These are phyloP conservation scores for Aptenodytes patagonicus DNA, from an alignment of 2,113 vertebrate genomes.

Conservation along the genomic window DNA sequence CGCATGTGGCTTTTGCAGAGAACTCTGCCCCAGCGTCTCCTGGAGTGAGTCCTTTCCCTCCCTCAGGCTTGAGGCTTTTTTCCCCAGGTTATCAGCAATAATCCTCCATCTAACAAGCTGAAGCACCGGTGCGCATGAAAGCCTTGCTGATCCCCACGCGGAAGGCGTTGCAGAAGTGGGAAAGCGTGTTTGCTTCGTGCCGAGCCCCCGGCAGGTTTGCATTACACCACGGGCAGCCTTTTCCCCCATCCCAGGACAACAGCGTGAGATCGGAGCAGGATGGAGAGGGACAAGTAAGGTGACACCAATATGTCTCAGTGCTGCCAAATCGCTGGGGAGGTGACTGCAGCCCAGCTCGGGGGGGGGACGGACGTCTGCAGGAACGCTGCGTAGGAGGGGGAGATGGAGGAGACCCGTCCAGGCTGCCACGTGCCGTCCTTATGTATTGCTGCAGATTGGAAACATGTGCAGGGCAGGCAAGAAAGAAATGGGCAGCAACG, in stretches of 20 bases:
- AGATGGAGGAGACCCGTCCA: neutral
- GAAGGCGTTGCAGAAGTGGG: neutral
- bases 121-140: accelerated
- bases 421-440: neutral
- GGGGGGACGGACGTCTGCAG: neutral
- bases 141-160: neutral
- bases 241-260: neutral
- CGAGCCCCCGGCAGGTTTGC: neutral
- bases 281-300: neutral
- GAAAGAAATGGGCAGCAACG: neutral
- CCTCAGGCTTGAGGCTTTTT: neutral
- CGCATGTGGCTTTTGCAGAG: neutral
- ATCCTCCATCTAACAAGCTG: neutral
- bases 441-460: neutral
- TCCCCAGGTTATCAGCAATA: neutral
- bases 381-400: neutral
- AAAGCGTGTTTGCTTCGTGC: neutral
- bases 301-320: neutral
- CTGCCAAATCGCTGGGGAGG: neutral
- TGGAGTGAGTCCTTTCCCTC: neutral
- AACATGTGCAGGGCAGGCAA: slow-evolving; percentile 22
- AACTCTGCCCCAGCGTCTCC: neutral
- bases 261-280: neutral
- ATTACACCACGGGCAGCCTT: accelerated
- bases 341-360: neutral